A percentile compares a stretch with the other conserved stretches of the same genome.
Evolutionary conservation across 2,888 invertebrate genomes (phyloP).

Genomic region (Lithophane semibrunnea): DNA sequence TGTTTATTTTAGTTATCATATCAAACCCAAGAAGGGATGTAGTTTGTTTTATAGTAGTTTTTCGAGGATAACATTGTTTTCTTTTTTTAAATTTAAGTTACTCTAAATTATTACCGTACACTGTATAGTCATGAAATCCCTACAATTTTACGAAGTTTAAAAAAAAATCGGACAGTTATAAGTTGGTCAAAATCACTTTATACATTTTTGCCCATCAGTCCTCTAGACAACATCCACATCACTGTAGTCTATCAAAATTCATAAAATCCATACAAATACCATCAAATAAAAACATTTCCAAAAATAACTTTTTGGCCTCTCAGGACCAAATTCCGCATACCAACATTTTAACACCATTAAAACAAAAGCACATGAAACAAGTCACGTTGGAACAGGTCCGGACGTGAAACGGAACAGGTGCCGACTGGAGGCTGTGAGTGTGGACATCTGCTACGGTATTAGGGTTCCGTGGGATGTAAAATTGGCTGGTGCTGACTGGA

Average conservation of each 20-base stretch:
- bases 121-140: not conserved
- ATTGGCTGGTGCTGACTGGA: not conserved
- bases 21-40: not conserved
- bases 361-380: conserved; percentile 44
- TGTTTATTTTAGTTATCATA: conserved; percentile 40
- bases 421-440: conserved; percentile 41
- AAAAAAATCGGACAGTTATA: not conserved
- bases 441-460: conserved; percentile 54
- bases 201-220: not conserved
- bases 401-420: conserved; percentile 61
- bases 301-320: not conserved
- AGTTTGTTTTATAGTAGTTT: conserved; percentile 9
- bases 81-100: no score
- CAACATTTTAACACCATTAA: conserved; percentile 29
- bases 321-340: not conserved
- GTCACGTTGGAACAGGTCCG: conserved; percentile 50
- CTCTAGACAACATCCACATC: no score
- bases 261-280: not conserved
- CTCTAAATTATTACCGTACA: not conserved
- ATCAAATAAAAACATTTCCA: not conserved
- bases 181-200: not conserved
- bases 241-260: not conserved
- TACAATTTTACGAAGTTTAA: not conserved
- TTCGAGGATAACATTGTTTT: conserved; percentile 22
- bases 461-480: conserved; percentile 34